Base-by-base conservation (phyloP, 2,888 invertebrate genomes). In the Agrotis clavis region DNA sequence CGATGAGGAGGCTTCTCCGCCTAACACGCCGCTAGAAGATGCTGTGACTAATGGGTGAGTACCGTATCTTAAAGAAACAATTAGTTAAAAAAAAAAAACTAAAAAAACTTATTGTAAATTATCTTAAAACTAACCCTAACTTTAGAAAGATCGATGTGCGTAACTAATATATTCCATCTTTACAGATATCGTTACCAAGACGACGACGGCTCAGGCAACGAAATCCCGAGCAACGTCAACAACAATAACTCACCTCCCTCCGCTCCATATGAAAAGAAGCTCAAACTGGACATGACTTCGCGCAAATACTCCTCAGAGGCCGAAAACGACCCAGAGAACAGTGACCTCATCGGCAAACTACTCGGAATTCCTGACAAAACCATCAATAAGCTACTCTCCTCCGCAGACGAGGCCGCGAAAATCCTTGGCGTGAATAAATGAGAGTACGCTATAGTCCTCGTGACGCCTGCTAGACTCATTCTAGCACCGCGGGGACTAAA, bases 321-420 rank as follows among this genome's bases (percentile, higher is more conserved):
- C 2, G 94, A 97, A 81, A 96, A 96, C 88, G 92, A 96, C 79
- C 96, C 96, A 0, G 97, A 97, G 88, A 97, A 97, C 59, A 97
- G 97, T 75, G 98, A 99, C 91, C 97, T 99, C 71, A 98, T 99
- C 85, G 98, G 99, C 14, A 99, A 99, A 92, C 96, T 99, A 1
- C 95, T 99, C 21, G 99, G 99, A 0, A 98, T 99, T 76, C 97
- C 98, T 56, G 99, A 98, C 92, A 97, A 98, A 84, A 98, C 98
- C 76, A 98, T 99, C 68, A 99, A 99, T 89, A 98, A 98, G 92
- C 97, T 98, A 81, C 97, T 99, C 48, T 97, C 98, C 4, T 98
- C 98, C 2, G 97, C 98, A 1, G 97, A 98, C 47, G 98, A 98
- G 90, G 99, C 99, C 35, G 99, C 99, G 1, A 98, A 98, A 91